These are phyloP conservation scores for Zaprionus lachaisei DNA, from an alignment of 1,140 invertebrate species.

Conservation along the genomic window DNA sequence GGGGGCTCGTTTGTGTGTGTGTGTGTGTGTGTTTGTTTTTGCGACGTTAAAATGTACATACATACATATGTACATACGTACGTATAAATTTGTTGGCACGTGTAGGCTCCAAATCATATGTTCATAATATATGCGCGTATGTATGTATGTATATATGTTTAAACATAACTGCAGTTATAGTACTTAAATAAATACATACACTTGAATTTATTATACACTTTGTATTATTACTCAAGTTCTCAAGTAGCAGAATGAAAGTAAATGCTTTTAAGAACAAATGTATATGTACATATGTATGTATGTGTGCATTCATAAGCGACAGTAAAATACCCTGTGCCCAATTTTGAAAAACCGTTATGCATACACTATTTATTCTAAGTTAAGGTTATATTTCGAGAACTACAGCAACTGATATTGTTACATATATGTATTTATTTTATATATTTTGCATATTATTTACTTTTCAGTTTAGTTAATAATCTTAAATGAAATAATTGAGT, in stretches of 20 bases:
- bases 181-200: neutral
- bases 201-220: neutral
- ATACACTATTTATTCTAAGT: neutral
- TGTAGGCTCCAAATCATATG: conserved; percentile 16
- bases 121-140: conserved; percentile 6
- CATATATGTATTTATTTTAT: neutral
- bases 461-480: neutral
- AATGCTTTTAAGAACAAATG: neutral
- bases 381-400: neutral
- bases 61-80: neutral
- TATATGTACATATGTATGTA: neutral
- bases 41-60: conserved; percentile 25
- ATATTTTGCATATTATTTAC: neutral
- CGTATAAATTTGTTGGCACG: conserved; percentile 17
- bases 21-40: conserved; percentile 36
- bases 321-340: neutral
- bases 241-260: conserved; percentile 3
- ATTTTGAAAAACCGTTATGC: neutral
- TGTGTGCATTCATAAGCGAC: neutral
- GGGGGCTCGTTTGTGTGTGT: conserved; percentile 43
- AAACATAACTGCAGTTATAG: neutral
- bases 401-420: neutral
- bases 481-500: too few relatives aligned
- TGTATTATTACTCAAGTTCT: neutral
- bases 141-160: neutral